Evolutionary conservation across 2,888 invertebrate species (phyloP), one percentile per base, ranked within the genome.

Genomic region (Protophormia terraenovae): DNA sequence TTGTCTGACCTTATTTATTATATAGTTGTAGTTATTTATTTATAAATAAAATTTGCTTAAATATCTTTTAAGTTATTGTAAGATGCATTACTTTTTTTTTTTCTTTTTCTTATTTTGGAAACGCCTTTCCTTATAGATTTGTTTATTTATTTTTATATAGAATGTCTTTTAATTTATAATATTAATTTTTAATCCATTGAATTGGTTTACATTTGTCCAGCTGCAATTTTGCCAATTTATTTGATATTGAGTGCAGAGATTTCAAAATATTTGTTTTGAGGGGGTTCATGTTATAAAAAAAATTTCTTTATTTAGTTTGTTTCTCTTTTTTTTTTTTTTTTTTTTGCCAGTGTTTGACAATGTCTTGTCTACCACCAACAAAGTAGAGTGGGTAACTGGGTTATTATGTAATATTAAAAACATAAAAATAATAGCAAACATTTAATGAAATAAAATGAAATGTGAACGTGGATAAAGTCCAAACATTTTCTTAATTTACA

Each of bases 351-450:
- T 47, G 12, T 8, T 79, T 69, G 69, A 62, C 38, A 76, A 76
- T 72, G 78, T 41, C 10, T 53, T 69, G 72, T 62, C 67, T 78
- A 53, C 50, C 78, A 67, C 66, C 50, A 67, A 24, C 38, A 60
- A 66, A 60, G 71, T 80, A 45, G 66, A 80, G 60, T 62, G 60
- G 76, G 60, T 77, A 84, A 84, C 41, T 84, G 66, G 80, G 76
- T 72, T 84, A 80, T 66, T 76, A 80, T 64, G 64, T 66, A 71
- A 79, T 22, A 38, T 64, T 66, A 24, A 76, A 29, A 19, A 22
- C 73, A 73, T 22, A 47, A 73, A 67, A 78, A 78, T 69, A 78
- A 78, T 78, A 69, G 78, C 69, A 50, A 55, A 69, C 60, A 62
- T 75, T 53, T 78, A 62, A 55, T 41, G 32, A 19, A 69, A 71